Conservation (phyloP, 1,140 invertebrate genomes). For the Probaryconus sp. region DNA sequence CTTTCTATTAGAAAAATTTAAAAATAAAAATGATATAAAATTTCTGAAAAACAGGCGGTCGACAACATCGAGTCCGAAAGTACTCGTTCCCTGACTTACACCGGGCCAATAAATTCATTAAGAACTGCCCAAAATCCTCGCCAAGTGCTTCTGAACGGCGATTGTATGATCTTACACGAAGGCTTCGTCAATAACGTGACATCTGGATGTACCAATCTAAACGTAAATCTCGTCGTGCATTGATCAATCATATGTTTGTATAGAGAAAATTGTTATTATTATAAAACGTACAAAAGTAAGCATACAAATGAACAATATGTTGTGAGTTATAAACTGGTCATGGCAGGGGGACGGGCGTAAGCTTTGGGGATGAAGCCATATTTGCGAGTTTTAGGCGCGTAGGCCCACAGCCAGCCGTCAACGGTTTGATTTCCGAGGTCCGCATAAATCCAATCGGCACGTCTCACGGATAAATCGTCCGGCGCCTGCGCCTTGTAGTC, state of each 20-base stretch:
- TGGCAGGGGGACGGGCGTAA: slow-evolving; percentile 94
- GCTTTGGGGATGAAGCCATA: slow-evolving; percentile 97
- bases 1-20: neutral
- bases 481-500: slow-evolving; percentile 97
- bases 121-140: slow-evolving; percentile 68
- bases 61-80: slow-evolving; percentile 67
- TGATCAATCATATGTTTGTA: slow-evolving; percentile 60
- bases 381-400: slow-evolving; percentile 93
- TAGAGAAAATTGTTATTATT: slow-evolving; percentile 65
- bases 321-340: slow-evolving; percentile 86
- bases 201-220: slow-evolving; percentile 68
- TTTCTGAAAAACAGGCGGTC: slow-evolving; percentile 64
- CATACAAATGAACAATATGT: slow-evolving; percentile 50
- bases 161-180: slow-evolving; percentile 73
- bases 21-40: too few species aligned
- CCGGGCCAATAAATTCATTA: slow-evolving; percentile 72
- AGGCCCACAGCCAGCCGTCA: slow-evolving; percentile 96
- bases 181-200: slow-evolving; percentile 71
- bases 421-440: slow-evolving; percentile 95
- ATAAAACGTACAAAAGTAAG: slow-evolving; percentile 57
- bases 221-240: slow-evolving; percentile 72
- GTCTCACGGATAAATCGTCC: slow-evolving; percentile 91
- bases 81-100: slow-evolving; percentile 71
- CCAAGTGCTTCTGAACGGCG: slow-evolving; percentile 70
- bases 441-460: slow-evolving; percentile 96